Evolutionary conservation across 2,888 invertebrate genomes (phyloP), one percentile per base, ranked within the genome.

Genomic region (Eilema griseolum): DNA sequence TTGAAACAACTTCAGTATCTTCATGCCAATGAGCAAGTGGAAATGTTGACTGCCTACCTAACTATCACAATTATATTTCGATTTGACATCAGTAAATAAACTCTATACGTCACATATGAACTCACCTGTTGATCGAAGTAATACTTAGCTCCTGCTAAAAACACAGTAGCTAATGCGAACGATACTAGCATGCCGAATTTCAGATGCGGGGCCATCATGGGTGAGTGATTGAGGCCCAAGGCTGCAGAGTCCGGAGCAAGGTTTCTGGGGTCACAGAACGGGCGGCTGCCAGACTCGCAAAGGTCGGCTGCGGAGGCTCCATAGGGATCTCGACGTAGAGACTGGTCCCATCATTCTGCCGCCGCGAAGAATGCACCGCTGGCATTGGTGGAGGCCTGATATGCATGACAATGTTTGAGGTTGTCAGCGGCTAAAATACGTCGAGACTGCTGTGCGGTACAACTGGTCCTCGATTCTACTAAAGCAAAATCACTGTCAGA

Each of bases 171-270:
- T 62, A 97, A 88, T 20, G 96, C 96, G 81, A 97, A 96, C 0
- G 97, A 97, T 57, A 97, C 96, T 93, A 97, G 97, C 93, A 97
- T 96, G 68, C 96, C 97, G 85, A 96, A 97, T 90, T 97, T 97
- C 63, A 97, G 90, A 77, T 96, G 96, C 23, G 96, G 95, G 16
- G 96, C 96, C 87, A 96, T 93, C 86, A 96, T 88, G 62, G 95
- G 95, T 63, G 93, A 90, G 78, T 92, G 92, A 66, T 93, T 92
- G 62, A 95, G 90, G 10, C 94, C 94, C 11, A 95, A 88, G 11
- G 95, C 95, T 56, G 95, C 95, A 33, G n/a, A n/a, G 95, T 94
- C 20, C 95, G 88, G 2, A 95, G 88, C 69, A 95, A 76, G 0
- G 95, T 95, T 85, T 95, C 95, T 1, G 95, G 94, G 0, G 95